These are phyloP conservation scores for Megaceryle maxima DNA, from an alignment of 2,113 vertebrate genomes.

Conservation along the genomic window DNA sequence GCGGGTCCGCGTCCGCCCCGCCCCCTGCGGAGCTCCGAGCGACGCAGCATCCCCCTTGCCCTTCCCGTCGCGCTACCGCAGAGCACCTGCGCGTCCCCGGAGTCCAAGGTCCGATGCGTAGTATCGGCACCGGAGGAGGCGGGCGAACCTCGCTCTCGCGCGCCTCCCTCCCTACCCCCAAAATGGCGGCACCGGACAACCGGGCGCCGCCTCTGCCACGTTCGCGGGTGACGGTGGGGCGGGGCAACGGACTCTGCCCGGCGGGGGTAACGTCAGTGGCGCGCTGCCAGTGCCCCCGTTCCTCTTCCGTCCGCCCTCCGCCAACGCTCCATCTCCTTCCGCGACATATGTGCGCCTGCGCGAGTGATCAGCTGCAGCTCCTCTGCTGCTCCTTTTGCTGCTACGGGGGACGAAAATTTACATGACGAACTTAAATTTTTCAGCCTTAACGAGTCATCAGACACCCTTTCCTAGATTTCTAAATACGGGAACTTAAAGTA, in stretches of 20 bases:
- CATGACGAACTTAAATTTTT: not conserved
- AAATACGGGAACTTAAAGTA: not conserved
- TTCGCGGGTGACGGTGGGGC: not conserved
- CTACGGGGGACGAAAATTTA: too few relatives aligned
- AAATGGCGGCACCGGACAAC: not conserved
- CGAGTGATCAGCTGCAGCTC: accelerated
- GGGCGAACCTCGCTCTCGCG: too few relatives aligned
- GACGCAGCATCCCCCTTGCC: too few relatives aligned
- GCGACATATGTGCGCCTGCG: too few relatives aligned
- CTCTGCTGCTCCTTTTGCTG: too few relatives aligned
- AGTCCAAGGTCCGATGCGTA: too few relatives aligned
- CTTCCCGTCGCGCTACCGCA: too few relatives aligned
- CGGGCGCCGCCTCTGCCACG: not conserved
- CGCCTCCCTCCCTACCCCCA: accelerated
- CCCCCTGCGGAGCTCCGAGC: not conserved
- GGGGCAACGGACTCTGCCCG: not conserved
- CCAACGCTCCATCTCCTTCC: too few relatives aligned
- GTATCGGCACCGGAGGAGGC: not conserved
- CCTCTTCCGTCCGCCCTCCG: too few relatives aligned
- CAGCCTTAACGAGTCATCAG: too few relatives aligned
- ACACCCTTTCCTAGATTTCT: not conserved
- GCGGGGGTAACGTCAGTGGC: too few relatives aligned
- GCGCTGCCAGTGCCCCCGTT: too few relatives aligned
- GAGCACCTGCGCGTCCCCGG: not conserved
- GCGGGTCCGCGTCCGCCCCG: not conserved